These are phyloP conservation scores for Motacilla tschutschensis DNA, from an alignment of 2,113 vertebrate genomes.

Conservation along the genomic window DNA sequence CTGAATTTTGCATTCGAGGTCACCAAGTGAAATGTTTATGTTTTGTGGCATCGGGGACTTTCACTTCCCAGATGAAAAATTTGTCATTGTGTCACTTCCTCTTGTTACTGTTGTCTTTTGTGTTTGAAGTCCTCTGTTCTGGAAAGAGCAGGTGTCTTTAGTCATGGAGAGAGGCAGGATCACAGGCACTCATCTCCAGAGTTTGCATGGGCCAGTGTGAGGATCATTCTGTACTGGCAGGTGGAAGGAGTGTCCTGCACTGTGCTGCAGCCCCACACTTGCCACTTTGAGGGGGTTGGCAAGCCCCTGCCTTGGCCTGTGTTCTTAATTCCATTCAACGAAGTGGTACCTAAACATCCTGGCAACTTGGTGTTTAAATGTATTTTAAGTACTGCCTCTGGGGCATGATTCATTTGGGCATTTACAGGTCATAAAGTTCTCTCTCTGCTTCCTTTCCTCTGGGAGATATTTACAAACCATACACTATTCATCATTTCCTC, in stretches of 20 bases:
- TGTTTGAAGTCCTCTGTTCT: neutral
- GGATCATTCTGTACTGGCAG: fast-evolving
- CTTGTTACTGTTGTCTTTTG: neutral
- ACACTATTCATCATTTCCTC: neutral
- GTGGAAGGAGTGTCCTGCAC: neutral
- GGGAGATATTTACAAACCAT: neutral
- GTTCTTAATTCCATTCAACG: neutral
- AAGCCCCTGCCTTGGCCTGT: neutral
- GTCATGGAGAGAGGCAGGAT: neutral
- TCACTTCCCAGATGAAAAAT: neutral
- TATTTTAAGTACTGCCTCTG: neutral
- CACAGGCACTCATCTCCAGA: fast-evolving
- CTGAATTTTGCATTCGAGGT: neutral
- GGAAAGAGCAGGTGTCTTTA: neutral
- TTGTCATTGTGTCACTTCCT: neutral
- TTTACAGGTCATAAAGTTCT: neutral
- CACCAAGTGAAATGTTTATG: neutral
- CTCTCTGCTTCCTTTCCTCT: neutral
- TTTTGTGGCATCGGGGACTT: neutral
- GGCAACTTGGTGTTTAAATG: fast-evolving
- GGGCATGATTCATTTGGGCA: neutral
- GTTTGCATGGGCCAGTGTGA: neutral
- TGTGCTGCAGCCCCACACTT: fast-evolving
- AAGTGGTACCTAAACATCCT: neutral
- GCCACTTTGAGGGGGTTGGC: fast-evolving